These are phyloP conservation scores for Morelia viridis DNA, from an alignment of 2,797 vertebrate species.

Conservation along the genomic window DNA sequence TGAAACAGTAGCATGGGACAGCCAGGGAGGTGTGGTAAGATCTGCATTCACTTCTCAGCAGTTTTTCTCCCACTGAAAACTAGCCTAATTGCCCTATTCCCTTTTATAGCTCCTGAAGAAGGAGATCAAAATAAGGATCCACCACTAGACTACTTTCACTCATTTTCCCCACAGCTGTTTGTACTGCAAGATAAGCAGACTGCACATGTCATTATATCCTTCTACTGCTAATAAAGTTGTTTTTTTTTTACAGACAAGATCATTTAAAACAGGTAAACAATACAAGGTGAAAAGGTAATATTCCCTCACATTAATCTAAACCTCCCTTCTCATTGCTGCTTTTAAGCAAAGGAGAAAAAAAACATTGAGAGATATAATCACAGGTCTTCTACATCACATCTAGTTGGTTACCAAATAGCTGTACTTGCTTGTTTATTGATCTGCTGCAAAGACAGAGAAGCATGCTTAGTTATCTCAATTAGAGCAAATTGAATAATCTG, in stretches of 20 bases:
- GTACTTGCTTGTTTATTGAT: constrained; percentile 40
- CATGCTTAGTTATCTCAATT: constrained; percentile 40
- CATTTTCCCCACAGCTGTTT: neutral
- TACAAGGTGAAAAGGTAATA: neutral
- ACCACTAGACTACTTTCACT: neutral
- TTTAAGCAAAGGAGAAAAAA: neutral
- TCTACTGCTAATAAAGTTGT: neutral
- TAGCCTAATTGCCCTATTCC: neutral
- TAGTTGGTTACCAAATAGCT: constrained; percentile 9
- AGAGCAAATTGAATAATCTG: constrained; percentile 16
- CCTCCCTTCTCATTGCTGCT: neutral
- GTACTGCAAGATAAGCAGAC: neutral
- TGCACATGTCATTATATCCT: neutral
- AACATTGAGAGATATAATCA: neutral
- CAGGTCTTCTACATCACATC: neutral
- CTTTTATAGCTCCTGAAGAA: neutral
- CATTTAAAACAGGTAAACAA: neutral
- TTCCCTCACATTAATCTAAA: neutral
- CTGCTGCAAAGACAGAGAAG: constrained; percentile 23
- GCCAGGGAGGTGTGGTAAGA: neutral
- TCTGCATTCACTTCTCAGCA: neutral
- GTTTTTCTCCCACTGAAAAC: neutral
- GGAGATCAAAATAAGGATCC: neutral
- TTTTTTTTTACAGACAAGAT: neutral
- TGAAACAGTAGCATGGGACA: neutral